Evolutionary conservation across 2,113 vertebrate species (phyloP).

Genomic region (Pycnonotus jocosus): DNA sequence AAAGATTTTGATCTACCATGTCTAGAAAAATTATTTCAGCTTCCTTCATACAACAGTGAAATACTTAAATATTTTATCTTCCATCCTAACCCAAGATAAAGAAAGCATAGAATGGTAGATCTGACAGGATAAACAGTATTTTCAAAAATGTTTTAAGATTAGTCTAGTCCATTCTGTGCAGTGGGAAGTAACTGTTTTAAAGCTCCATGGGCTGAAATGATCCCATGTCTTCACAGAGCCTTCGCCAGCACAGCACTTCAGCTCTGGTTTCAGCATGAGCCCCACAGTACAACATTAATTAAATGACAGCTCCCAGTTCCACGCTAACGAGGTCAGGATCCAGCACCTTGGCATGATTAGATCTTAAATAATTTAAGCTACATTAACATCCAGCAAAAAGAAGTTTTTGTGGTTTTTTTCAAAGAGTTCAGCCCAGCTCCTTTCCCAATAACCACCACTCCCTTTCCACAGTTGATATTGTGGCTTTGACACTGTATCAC

Average conservation of each 20-base stretch:
- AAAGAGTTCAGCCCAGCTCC: neutral
- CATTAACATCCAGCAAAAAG: neutral
- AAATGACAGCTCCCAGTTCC: neutral
- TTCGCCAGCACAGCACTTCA: neutral
- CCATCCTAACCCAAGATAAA: neutral
- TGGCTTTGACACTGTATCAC: neutral
- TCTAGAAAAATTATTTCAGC: neutral
- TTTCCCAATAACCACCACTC: neutral
- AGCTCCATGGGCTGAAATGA: neutral
- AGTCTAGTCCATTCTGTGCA: neutral
- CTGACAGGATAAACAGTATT: neutral
- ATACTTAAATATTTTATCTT: neutral
- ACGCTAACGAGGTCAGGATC: neutral
- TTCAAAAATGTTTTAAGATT: neutral
- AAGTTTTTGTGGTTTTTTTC: neutral
- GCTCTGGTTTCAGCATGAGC: neutral
- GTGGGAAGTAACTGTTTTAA: neutral
- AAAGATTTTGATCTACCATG: neutral
- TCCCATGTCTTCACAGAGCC: neutral
- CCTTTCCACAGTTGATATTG: neutral
- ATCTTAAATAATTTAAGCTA: conserved; percentile 10
- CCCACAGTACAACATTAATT: neutral
- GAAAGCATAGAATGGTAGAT: neutral
- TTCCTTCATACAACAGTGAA: neutral
- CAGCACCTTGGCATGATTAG: neutral